Percentiles rank a stretch among this genome's conserved stretches.
These are phyloP conservation scores for Scaptomyza tumidula DNA, from an alignment of 2,888 invertebrate genomes.

Conservation along the genomic window DNA sequence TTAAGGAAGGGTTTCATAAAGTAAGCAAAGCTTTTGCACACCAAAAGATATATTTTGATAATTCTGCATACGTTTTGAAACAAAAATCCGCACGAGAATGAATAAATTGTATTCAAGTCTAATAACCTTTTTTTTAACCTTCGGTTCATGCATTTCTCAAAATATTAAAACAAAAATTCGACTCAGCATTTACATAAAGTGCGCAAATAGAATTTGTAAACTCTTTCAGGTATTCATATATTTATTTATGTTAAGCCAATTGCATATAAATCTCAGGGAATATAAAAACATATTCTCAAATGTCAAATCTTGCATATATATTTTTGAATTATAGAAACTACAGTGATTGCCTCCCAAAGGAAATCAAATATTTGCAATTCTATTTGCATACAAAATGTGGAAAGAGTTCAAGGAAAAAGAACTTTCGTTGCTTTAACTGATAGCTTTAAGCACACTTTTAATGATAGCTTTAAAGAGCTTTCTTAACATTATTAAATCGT, in stretches of 20 bases:
- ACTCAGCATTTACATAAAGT: not conserved
- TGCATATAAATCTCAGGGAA: constrained; percentile 21
- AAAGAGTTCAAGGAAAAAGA: not conserved
- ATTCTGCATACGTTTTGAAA: too few species aligned
- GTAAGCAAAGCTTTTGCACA: too few species aligned
- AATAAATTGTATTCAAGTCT: too few species aligned
- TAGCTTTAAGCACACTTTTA: not conserved
- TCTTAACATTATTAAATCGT: too few species aligned
- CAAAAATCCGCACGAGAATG: too few species aligned
- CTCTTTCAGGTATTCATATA: not conserved
- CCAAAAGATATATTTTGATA: too few species aligned
- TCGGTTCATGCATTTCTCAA: too few species aligned
- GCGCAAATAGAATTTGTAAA: not conserved
- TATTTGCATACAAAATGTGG: not conserved
- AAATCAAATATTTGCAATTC: not conserved
- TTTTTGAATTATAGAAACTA: not conserved
- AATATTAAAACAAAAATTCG: too few species aligned
- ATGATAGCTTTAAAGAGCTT: not conserved
- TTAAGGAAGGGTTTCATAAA: not conserved
- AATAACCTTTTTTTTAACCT: too few species aligned
- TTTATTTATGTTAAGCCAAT: constrained; percentile 29
- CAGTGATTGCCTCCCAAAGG: not conserved
- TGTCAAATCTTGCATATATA: not conserved
- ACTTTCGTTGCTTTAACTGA: too few species aligned
- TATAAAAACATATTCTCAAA: not conserved